These are phyloP conservation scores for Sesamia inferens DNA, from an alignment of 2,888 invertebrate species.

Conservation along the genomic window DNA sequence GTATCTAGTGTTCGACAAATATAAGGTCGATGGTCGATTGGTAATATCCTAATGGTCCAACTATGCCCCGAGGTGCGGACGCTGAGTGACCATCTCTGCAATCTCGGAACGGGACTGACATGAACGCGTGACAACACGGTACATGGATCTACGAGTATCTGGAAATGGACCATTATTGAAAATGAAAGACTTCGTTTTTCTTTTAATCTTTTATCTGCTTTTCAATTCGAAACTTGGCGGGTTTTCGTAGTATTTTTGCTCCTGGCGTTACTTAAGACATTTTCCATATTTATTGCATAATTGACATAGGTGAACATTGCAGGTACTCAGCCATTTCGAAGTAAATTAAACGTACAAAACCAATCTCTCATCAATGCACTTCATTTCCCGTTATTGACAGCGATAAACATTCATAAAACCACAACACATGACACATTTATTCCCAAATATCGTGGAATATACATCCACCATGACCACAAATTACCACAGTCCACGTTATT, in stretches of 20 bases:
- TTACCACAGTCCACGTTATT: neutral
- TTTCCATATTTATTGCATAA: neutral
- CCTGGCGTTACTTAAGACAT: neutral
- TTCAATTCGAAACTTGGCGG: neutral
- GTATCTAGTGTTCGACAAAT: slow-evolving; percentile 22
- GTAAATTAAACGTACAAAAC: neutral
- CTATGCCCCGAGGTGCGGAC: slow-evolving; percentile 64
- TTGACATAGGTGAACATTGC: too few relatives aligned
- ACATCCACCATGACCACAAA: slow-evolving; percentile 26
- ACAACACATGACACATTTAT: neutral
- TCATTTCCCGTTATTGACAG: neutral
- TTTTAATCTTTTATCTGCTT: neutral
- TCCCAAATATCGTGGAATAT: slow-evolving; percentile 5
- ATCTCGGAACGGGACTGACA: slow-evolving; percentile 57
- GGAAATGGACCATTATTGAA: slow-evolving; percentile 19
- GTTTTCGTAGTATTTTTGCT: neutral
- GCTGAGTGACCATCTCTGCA: slow-evolving; percentile 61
- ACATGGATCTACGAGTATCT: slow-evolving; percentile 19
- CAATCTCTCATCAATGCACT: neutral
- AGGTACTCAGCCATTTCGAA: neutral
- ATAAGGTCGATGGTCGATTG: slow-evolving; percentile 43
- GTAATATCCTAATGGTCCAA: slow-evolving; percentile 57
- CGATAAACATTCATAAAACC: slow-evolving; percentile 4
- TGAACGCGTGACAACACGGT: slow-evolving; percentile 59
- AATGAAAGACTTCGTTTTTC: neutral